Evolutionary conservation across 1,140 invertebrate genomes (phyloP).

Genomic region (Caenorhabditis elegans): DNA sequence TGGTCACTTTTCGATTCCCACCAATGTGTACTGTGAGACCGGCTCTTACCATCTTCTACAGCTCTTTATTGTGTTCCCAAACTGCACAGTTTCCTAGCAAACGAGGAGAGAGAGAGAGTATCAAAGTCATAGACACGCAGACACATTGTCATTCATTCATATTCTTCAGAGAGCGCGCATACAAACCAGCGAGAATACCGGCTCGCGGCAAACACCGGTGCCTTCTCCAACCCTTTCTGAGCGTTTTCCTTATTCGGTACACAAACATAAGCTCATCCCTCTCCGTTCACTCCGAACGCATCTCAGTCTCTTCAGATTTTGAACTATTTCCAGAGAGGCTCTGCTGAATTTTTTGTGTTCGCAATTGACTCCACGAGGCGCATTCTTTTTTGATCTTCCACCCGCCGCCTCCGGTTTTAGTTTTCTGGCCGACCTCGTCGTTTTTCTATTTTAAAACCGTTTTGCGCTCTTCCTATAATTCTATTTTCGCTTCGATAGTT

Average conservation of each 20-base stretch:
- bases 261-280: slow-evolving; percentile 16
- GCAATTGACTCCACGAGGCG: neutral
- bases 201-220: neutral
- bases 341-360: neutral
- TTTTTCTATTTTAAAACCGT: neutral
- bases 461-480: neutral
- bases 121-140: neutral
- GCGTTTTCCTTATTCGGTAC: slow-evolving; percentile 16
- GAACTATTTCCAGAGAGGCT: neutral
- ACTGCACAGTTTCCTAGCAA: neutral
- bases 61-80: neutral
- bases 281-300: neutral
- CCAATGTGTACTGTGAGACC: neutral
- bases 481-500: neutral
- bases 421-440: neutral
- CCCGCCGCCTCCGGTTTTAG: neutral
- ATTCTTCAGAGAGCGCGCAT: neutral
- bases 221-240: neutral
- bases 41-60: neutral
- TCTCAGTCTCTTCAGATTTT: neutral
- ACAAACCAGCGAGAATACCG: neutral
- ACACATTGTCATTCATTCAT: slow-evolving; percentile 21
- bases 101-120: neutral
- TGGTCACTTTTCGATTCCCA: too few relatives aligned
- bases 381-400: neutral